Evolutionary conservation across 2,888 invertebrate species (phyloP).

Genomic region (Leptinotarsa tumamoca): DNA sequence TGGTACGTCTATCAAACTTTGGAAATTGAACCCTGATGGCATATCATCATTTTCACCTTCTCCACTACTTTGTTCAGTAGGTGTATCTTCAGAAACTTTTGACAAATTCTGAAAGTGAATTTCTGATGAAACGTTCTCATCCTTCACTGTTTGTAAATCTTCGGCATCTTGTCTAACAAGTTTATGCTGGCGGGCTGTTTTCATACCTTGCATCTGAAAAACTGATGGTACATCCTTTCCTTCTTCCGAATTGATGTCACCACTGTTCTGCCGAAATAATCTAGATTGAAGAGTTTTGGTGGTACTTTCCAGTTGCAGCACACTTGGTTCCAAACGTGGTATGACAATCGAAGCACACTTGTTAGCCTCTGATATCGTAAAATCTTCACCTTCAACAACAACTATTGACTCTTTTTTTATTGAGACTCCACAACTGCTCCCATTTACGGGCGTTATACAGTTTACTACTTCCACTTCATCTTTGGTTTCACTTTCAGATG

Average conservation of each 20-base stretch:
- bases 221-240: not conserved
- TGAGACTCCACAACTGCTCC: too few species aligned
- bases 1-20: conserved; percentile 42
- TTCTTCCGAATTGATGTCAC: not conserved
- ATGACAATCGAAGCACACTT: too few species aligned
- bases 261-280: too few species aligned
- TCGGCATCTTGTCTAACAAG: not conserved
- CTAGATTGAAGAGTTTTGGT: too few species aligned
- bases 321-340: too few species aligned
- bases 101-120: not conserved
- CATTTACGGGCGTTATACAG: too few species aligned
- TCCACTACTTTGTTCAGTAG: not conserved
- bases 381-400: too few species aligned
- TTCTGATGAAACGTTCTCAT: not conserved
- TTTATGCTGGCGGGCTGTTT: not conserved
- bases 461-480: too few species aligned
- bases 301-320: too few species aligned
- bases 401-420: too few species aligned
- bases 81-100: not conserved
- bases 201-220: not conserved
- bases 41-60: conserved; percentile 8
- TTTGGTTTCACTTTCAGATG: too few species aligned
- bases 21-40: conserved; percentile 16
- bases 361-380: too few species aligned
- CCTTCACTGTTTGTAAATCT: not conserved